phyloP scores from a whole-genome alignment of 2,113 vertebrate species.

The Carlito syrichta region DNA sequence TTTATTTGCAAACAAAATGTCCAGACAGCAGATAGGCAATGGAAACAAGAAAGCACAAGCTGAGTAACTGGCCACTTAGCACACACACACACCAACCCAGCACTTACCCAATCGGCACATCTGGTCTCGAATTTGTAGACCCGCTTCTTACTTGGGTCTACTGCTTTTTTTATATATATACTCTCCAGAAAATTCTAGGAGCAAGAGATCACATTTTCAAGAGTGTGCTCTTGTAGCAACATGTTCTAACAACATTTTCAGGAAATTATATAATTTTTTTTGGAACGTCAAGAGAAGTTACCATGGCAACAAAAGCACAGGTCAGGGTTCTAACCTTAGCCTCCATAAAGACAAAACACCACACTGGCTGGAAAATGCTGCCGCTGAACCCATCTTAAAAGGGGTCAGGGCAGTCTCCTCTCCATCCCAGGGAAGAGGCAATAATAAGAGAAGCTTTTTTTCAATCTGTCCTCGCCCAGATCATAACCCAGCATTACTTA shows the following conservation, averaged over 20 bases:
- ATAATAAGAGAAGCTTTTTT: background rate
- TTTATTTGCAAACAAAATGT: slow-evolving; percentile 51
- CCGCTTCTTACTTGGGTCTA: background rate
- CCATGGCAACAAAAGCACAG: background rate
- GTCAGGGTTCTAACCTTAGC: background rate
- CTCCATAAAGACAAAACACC: slow-evolving; percentile 5
- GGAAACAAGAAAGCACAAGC: background rate
- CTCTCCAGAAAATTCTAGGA: background rate
- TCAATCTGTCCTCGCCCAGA: background rate
- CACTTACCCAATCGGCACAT: background rate
- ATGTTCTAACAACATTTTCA: slow-evolving; percentile 40
- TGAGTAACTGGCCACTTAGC: background rate
- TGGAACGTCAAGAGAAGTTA: background rate
- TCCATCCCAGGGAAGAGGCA: background rate
- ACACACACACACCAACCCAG: background rate
- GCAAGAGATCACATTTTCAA: slow-evolving; percentile 42
- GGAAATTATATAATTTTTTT: background rate
- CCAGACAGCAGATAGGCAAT: slow-evolving; percentile 40
- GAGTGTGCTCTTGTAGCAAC: slow-evolving; percentile 11
- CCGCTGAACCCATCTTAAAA: background rate
- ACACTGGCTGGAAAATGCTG: background rate
- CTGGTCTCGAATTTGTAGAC: background rate
- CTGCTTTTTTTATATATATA: background rate
- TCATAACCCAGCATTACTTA: background rate
- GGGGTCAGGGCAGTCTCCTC: background rate